Evolutionary conservation across 92 coral and sea anemone genomes (phyloP).

Genomic region (Palythoa caribaeorum): DNA sequence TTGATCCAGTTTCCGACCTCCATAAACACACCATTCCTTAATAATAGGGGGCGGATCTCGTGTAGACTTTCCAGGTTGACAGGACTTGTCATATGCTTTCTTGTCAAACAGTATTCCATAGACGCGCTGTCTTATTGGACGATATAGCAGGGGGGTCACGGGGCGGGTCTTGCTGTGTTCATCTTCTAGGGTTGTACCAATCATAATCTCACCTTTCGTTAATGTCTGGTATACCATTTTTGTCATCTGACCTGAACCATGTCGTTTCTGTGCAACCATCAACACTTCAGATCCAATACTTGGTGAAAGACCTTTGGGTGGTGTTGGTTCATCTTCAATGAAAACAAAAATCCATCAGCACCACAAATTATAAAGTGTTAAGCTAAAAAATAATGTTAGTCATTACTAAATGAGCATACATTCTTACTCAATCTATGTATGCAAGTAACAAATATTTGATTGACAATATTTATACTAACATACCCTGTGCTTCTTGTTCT

Average conservation of each 20-base stretch:
- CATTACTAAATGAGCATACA: too few species aligned
- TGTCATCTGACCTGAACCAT: slow-evolving; percentile 89
- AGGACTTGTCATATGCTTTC: slow-evolving; percentile 68
- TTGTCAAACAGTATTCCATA: slow-evolving; percentile 94
- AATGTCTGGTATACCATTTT: slow-evolving; percentile 87
- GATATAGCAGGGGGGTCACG: slow-evolving; percentile 85
- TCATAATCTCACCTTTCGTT: slow-evolving; percentile 88
- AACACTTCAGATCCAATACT: slow-evolving; percentile 86
- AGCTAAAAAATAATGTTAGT: too few species aligned
- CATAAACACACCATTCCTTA: slow-evolving; percentile 97
- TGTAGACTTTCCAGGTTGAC: slow-evolving; percentile 35
- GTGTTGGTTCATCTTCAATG: slow-evolving; percentile 27
- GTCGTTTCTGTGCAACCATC: slow-evolving; percentile 81
- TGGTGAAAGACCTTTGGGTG: slow-evolving; percentile 59
- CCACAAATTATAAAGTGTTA: not conserved
- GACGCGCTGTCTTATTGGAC: slow-evolving; percentile 89
- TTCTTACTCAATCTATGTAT: too few species aligned
- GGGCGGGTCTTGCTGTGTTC: slow-evolving; percentile 81
- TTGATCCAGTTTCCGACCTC: slow-evolving; percentile 81
- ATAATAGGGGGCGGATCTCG: slow-evolving; percentile 84
- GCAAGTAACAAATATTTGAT: too few species aligned
- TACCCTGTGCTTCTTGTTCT: slow-evolving; percentile 16
- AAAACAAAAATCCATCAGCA: not conserved
- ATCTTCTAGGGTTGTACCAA: slow-evolving; percentile 88
- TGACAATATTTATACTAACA: not conserved